Percentiles rank a stretch among this genome's conserved stretches.
Evolutionary conservation across 2,888 invertebrate genomes (phyloP).

Genomic region (Prosopocoilus inquinatus): DNA sequence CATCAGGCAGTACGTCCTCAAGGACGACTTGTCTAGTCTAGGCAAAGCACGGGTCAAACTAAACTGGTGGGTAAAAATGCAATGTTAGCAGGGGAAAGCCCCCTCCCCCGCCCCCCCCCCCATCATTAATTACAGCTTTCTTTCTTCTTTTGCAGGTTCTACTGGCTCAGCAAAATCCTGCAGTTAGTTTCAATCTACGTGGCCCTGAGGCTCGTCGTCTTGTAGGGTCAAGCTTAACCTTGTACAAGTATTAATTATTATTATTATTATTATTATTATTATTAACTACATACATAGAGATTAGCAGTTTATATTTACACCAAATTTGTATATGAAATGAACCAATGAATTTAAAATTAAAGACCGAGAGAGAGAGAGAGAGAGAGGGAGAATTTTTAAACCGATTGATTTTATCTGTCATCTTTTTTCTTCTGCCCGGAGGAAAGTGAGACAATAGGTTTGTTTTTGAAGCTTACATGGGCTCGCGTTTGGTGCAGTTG

Average conservation of each 20-base stretch:
- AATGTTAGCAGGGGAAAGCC: not conserved
- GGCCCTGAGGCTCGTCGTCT: slow-evolving; percentile 24
- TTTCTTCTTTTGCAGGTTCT: slow-evolving; percentile 56
- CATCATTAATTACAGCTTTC: not conserved
- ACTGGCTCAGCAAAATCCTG: slow-evolving; percentile 64
- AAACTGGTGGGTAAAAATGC: slow-evolving; percentile 58
- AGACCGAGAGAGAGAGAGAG: too few relatives aligned
- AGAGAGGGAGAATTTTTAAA: too few relatives aligned
- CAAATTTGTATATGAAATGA: too few relatives aligned
- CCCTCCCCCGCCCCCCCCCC: too few relatives aligned
- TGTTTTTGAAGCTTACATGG: slow-evolving; percentile 72
- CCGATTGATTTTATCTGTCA: too few relatives aligned
- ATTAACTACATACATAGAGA: too few relatives aligned
- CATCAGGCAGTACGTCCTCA: slow-evolving; percentile 77
- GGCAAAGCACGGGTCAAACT: slow-evolving; percentile 64
- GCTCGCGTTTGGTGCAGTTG: slow-evolving; percentile 74
- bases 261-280: too few relatives aligned
- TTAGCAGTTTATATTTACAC: too few relatives aligned
- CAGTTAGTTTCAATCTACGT: slow-evolving; percentile 60
- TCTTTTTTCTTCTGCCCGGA: too few relatives aligned
- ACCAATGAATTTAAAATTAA: too few relatives aligned
- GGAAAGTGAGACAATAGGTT: too few relatives aligned
- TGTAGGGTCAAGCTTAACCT: slow-evolving; percentile 14
- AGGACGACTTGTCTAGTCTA: slow-evolving; percentile 68
- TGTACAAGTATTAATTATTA: too few relatives aligned